A percentile compares a stretch with the other conserved stretches of the same genome.
Evolutionary conservation across 2,888 invertebrate genomes (phyloP).

Genomic region (Lepidochrysops patricia): DNA sequence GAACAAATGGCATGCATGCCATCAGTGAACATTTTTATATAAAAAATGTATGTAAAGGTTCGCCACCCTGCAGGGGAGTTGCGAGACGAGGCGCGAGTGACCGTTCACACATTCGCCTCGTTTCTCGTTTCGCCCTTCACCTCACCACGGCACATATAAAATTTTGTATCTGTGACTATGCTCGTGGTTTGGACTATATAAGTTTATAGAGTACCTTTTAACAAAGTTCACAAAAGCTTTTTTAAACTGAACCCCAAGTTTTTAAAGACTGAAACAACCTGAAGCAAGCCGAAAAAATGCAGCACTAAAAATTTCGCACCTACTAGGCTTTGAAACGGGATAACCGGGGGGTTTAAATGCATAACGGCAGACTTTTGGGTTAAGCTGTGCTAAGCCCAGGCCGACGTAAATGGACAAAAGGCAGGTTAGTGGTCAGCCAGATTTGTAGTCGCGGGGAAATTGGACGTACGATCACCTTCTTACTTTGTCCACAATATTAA

Average conservation of each 20-base stretch:
- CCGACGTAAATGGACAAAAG: background rate
- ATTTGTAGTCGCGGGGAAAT: background rate
- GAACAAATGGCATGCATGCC: no score
- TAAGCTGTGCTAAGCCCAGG: background rate
- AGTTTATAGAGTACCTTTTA: background rate
- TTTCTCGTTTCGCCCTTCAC: no score
- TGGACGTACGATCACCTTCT: background rate
- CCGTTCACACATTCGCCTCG: no score
- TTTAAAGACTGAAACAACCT: conserved; percentile 1
- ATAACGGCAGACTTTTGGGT: background rate
- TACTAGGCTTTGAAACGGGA: background rate
- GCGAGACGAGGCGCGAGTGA: no score
- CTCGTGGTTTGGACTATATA: no score
- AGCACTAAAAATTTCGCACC: background rate
- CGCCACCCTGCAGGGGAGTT: no score
- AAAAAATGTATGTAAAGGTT: no score
- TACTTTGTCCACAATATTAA: background rate
- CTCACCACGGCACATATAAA: no score
- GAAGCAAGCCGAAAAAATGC: background rate
- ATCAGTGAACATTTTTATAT: no score
- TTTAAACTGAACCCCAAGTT: background rate
- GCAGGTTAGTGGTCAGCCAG: background rate
- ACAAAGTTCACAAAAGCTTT: background rate
- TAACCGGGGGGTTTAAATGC: background rate
- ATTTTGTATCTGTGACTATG: no score